These are phyloP conservation scores for Hyaena hyaena DNA, from an alignment of 2,113 vertebrate species.

Conservation along the genomic window DNA sequence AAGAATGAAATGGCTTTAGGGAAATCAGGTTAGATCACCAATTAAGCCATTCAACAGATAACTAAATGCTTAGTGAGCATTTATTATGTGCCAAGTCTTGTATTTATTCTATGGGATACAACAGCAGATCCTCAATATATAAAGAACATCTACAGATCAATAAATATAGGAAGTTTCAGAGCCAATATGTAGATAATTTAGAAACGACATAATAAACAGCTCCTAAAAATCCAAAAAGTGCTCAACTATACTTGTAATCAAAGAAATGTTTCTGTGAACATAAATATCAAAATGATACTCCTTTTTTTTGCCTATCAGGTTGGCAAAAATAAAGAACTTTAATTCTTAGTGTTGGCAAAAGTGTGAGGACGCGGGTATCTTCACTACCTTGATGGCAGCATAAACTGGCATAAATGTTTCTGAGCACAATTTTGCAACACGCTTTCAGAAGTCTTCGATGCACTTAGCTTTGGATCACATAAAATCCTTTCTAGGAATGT, in stretches of 20 bases:
- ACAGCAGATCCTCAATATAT: background rate
- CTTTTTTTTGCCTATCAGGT: no score
- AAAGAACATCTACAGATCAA: background rate
- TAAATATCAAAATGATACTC: rapidly evolving
- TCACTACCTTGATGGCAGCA: rapidly evolving
- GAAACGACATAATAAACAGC: background rate
- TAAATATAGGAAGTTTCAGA: background rate
- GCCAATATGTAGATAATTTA: background rate
- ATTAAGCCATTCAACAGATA: background rate
- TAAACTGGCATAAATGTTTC: rapidly evolving
- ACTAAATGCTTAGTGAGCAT: background rate
- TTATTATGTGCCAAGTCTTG: no score
- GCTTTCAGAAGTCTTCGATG: background rate
- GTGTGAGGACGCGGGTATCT: rapidly evolving
- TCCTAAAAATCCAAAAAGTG: background rate
- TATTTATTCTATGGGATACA: background rate
- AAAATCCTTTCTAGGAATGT: background rate
- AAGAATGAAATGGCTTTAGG: background rate
- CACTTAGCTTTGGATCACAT: background rate
- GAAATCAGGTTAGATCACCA: background rate
- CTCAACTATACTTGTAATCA: no score
- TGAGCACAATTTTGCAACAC: rapidly evolving
- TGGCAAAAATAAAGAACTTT: background rate
- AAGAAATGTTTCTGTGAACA: background rate
- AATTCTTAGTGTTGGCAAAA: rapidly evolving